phyloP scores from a whole-genome alignment of 2,888 invertebrate species.

The Drosophila formosana region DNA sequence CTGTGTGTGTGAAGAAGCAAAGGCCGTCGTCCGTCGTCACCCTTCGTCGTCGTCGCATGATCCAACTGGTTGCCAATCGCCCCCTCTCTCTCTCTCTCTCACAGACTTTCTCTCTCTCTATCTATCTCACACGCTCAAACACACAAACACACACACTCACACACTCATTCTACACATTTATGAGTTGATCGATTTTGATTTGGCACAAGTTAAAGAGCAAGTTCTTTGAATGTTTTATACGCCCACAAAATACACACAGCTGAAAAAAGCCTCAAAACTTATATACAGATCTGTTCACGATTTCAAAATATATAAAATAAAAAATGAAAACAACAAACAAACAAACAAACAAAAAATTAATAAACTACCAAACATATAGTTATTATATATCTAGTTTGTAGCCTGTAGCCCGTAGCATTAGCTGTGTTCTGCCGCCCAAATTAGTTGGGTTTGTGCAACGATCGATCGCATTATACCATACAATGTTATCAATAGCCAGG shows the following conservation, averaged over 20 bases:
- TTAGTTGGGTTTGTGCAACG: conserved; percentile 42
- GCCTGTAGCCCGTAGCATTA: conserved; percentile 34
- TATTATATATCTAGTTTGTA: conserved; percentile 36
- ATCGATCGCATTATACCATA: conserved; percentile 5
- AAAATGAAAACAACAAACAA: conserved; percentile 4
- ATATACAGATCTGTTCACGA: conserved; percentile 42
- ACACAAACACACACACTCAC: not conserved
- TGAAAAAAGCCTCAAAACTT: conserved; percentile 16
- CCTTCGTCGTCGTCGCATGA: conserved; percentile 33
- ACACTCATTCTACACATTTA: conserved; percentile 5
- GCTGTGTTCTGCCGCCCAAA: conserved; percentile 42
- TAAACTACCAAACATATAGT: conserved; percentile 15
- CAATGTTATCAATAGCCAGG: conserved; percentile 7
- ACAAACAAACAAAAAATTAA: not conserved
- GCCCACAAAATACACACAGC: conserved; percentile 35
- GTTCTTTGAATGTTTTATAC: conserved; percentile 46
- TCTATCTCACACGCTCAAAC: not conserved
- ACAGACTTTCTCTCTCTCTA: not conserved
- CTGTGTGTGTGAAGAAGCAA: conserved; percentile 14
- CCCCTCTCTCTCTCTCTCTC: conserved; percentile 14
- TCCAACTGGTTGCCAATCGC: conserved; percentile 43
- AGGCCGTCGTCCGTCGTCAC: conserved; percentile 3
- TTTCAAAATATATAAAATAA: conserved; percentile 5
- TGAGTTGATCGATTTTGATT: conserved; percentile 39
- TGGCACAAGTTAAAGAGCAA: conserved; percentile 49